Evolutionary conservation across 1,140 invertebrate genomes (phyloP).

Genomic region (Prorops nasuta): DNA sequence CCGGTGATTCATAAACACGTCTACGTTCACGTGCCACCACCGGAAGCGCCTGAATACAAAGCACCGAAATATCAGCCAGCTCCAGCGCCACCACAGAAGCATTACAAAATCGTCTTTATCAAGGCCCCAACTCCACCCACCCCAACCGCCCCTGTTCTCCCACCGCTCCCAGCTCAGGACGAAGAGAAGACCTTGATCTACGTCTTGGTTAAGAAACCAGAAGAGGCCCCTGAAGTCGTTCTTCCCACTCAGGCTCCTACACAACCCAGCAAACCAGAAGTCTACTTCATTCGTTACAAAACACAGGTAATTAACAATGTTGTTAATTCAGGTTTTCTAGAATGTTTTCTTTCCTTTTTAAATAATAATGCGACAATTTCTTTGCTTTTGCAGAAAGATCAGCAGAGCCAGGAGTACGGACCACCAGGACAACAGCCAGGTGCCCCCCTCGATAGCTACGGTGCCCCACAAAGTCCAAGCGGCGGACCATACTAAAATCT

Average conservation of each 20-base stretch:
- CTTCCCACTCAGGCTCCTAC: constrained; percentile 77
- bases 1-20: constrained; percentile 83
- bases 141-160: constrained; percentile 73
- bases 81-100: constrained; percentile 73
- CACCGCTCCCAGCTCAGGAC: constrained; percentile 70
- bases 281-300: constrained; percentile 86
- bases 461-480: constrained; percentile 40
- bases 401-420: constrained; percentile 50
- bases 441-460: constrained; percentile 46
- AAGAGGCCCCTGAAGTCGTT: constrained; percentile 74
- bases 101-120: constrained; percentile 88
- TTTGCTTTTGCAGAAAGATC: constrained; percentile 38
- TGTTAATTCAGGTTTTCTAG: neutral
- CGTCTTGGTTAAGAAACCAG: constrained; percentile 85
- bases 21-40: constrained; percentile 82
- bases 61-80: constrained; percentile 57
- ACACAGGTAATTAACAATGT: constrained; percentile 64
- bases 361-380: neutral
- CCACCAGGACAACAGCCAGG: constrained; percentile 41
- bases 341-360: neutral
- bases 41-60: constrained; percentile 71
- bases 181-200: constrained; percentile 88
- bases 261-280: constrained; percentile 80
- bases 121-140: constrained; percentile 80
- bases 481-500: constrained; percentile 41